phyloP scores from a whole-genome alignment of 2,888 invertebrate genomes.

The Tanypteryx hageni region DNA sequence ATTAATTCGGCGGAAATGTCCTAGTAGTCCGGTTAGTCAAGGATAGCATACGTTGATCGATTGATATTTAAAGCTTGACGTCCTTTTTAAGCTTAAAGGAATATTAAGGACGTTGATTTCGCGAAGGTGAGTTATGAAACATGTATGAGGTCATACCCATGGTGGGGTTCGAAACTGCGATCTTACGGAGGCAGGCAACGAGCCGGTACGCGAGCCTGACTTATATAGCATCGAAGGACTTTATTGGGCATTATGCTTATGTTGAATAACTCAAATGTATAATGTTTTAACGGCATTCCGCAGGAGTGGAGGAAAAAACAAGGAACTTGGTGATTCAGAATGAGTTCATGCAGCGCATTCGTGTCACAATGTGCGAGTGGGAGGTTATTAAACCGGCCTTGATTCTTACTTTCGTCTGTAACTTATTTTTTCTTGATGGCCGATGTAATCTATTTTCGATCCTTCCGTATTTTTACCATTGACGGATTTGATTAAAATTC shows the following conservation, averaged over 20 bases:
- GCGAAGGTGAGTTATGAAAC: no score
- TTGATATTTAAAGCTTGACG: neutral
- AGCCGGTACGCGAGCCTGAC: no score
- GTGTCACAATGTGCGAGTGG: neutral
- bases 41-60: neutral
- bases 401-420: neutral
- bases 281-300: no score
- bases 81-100: neutral
- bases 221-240: no score
- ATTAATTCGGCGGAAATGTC: neutral
- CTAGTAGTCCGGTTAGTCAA: neutral
- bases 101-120: neutral
- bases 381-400: slow-evolving; percentile 48
- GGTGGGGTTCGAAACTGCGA: no score
- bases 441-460: no score
- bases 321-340: neutral
- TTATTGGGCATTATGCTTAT: no score
- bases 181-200: no score
- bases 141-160: neutral
- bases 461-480: no score
- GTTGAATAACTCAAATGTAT: no score
- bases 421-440: no score
- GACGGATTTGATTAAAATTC: no score
- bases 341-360: neutral
- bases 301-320: neutral